Percentiles rank a stretch among this genome's conserved stretches.
Evolutionary conservation across 2,797 vertebrate genomes (phyloP).

Genomic region (Triplophysa bombifrons): DNA sequence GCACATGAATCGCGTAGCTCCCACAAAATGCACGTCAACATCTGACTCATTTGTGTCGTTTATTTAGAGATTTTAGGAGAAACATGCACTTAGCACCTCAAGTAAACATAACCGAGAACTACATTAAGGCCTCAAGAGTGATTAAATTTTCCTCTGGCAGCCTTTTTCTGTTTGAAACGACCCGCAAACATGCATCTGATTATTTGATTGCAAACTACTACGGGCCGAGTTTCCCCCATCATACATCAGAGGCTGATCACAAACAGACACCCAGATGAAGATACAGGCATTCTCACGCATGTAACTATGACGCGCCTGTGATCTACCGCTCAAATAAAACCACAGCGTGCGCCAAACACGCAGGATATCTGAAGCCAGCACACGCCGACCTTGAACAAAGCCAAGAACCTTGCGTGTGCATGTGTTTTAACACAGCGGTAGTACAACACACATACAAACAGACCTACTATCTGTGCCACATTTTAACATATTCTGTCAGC

Average conservation of each 20-base stretch:
- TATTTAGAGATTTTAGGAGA: background rate
- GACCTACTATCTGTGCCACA: background rate
- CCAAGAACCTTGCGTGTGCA: conserved; percentile 5
- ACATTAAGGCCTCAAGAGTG: background rate
- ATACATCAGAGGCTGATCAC: conserved; percentile 48
- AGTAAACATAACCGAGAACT: background rate
- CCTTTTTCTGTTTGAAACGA: conserved; percentile 14
- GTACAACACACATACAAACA: conserved; percentile 1
- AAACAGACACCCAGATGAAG: conserved; percentile 52
- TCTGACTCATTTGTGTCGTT: background rate
- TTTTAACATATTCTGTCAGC: background rate
- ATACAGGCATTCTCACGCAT: conserved; percentile 31
- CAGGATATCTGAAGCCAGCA: conserved; percentile 43
- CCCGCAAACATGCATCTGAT: conserved; percentile 7
- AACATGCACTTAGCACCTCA: background rate
- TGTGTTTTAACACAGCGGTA: background rate
- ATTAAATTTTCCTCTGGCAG: conserved; percentile 9
- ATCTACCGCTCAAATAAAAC: conserved; percentile 65
- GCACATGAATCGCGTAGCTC: background rate
- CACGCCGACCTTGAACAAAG: conserved; percentile 19
- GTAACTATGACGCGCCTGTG: conserved; percentile 51
- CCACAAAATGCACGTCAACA: background rate
- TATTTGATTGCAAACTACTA: background rate
- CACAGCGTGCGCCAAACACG: conserved; percentile 67
- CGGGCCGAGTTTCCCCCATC: conserved; percentile 5